These are phyloP conservation scores for Trematomus loennbergii DNA, from an alignment of 2,113 vertebrate species.

Conservation along the genomic window DNA sequence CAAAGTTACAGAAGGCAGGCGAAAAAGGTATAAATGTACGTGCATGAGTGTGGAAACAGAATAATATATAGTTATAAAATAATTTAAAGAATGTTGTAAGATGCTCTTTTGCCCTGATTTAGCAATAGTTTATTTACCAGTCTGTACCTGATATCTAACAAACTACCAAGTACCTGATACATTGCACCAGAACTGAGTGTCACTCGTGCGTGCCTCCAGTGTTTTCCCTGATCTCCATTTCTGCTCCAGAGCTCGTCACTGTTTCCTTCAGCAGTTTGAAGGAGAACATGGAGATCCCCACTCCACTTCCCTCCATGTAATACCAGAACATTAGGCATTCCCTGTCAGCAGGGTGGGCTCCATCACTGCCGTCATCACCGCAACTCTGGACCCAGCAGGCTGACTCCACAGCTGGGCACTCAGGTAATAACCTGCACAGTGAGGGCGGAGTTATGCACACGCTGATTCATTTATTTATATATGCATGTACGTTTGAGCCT, in stretches of 20 bases:
- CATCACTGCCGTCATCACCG: conserved; percentile 64
- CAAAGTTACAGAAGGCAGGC: too few relatives aligned
- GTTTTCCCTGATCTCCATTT: conserved; percentile 75
- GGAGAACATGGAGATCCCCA: conserved; percentile 74
- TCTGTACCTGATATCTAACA: not conserved
- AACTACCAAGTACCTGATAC: conserved; percentile 73
- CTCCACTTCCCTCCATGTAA: conserved; percentile 79
- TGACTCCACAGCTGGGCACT: conserved; percentile 79
- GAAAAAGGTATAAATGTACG: too few relatives aligned
- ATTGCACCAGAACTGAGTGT: conserved; percentile 57
- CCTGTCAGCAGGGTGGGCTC: conserved; percentile 69
- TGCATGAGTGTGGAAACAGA: too few relatives aligned
- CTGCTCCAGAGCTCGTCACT: conserved; percentile 66
- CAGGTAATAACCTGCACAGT: conserved; percentile 81
- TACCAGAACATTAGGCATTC: conserved; percentile 86
- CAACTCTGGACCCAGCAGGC: conserved; percentile 47
- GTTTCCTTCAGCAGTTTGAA: conserved; percentile 42
- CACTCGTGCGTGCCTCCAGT: conserved; percentile 82
- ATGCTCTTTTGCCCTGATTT: not conserved
- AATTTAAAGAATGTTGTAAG: not conserved
- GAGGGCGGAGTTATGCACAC: not conserved
- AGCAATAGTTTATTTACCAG: not conserved
- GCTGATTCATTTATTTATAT: not conserved
- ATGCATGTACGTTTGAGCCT: not conserved
- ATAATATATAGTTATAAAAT: too few relatives aligned